These are phyloP conservation scores for Campylomormyrus numenius DNA, from an alignment of 2,113 vertebrate species.

Conservation along the genomic window DNA sequence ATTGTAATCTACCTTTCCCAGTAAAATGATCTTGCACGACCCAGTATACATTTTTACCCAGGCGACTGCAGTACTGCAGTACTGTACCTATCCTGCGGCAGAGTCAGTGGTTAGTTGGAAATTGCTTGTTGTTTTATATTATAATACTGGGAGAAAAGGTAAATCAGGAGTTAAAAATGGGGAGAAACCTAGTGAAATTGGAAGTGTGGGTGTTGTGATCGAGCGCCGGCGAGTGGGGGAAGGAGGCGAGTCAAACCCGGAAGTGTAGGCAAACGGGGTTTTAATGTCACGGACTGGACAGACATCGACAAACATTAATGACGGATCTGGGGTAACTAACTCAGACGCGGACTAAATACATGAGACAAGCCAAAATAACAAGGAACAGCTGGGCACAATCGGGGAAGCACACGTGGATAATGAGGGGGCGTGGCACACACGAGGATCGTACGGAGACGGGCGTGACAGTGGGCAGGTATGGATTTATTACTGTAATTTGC, in stretches of 20 bases:
- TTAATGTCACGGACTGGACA: too few species aligned
- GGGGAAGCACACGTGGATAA: too few species aligned
- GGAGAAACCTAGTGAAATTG: background rate
- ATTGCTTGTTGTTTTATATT: background rate
- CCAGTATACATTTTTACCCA: background rate
- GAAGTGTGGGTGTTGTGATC: background rate
- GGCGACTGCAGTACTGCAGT: background rate
- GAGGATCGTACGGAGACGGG: too few species aligned
- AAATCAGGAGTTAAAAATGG: background rate
- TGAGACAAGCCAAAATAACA: too few species aligned
- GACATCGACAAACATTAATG: too few species aligned
- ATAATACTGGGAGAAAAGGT: background rate
- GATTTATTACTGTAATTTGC: background rate
- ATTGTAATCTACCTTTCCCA: background rate
- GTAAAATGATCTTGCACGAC: background rate
- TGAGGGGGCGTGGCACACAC: too few species aligned
- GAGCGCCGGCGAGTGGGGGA: too few species aligned
- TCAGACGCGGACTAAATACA: too few species aligned
- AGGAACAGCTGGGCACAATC: too few species aligned
- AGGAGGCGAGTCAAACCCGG: too few species aligned
- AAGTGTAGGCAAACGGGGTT: too few species aligned
- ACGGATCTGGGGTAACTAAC: too few species aligned
- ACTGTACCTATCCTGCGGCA: background rate
- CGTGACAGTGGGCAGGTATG: background rate
- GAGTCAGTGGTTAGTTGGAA: background rate